Percentiles rank a stretch among this genome's conserved stretches.
Evolutionary conservation across 2,888 invertebrate species (phyloP).

Genomic region (Acrocera orbiculus): DNA sequence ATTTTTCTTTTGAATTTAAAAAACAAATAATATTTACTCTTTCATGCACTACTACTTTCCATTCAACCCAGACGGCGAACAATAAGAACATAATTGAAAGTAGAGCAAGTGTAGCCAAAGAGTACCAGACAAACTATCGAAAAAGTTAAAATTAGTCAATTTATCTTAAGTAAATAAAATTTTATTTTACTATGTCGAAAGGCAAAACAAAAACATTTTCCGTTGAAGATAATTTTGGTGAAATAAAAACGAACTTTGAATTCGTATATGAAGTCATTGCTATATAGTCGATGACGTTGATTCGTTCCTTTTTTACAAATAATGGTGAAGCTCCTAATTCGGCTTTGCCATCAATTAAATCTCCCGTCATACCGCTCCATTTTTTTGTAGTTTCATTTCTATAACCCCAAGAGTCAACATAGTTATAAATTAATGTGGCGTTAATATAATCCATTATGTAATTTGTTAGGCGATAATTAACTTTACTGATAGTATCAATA

Average conservation of each 20-base stretch:
- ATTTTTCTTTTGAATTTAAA: too few species aligned
- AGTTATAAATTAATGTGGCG: conserved; percentile 35
- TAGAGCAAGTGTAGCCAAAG: conserved; percentile 13
- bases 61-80: conserved; percentile 31
- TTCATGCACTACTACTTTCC: conserved; percentile 17
- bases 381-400: conserved; percentile 32
- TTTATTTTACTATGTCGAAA: conserved; percentile 39
- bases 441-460: conserved; percentile 40
- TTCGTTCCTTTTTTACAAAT: conserved; percentile 43
- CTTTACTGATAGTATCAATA: conserved; percentile 45
- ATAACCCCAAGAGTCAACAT: conserved; percentile 45
- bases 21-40: too few species aligned
- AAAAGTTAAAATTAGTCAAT: too few species aligned
- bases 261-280: conserved; percentile 47
- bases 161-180: too few species aligned
- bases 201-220: conserved; percentile 53
- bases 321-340: conserved; percentile 48
- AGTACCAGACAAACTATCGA: conserved; percentile 14
- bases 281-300: conserved; percentile 45
- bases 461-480: conserved; percentile 40
- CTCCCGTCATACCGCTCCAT: conserved; percentile 51
- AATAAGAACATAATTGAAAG: conserved; percentile 22
- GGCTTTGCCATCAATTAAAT: conserved; percentile 37
- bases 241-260: conserved; percentile 52
- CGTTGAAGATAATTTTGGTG: conserved; percentile 53